Evolutionary conservation across 2,888 invertebrate genomes (phyloP).

Genomic region (Lepidocyrtinus sp.): DNA sequence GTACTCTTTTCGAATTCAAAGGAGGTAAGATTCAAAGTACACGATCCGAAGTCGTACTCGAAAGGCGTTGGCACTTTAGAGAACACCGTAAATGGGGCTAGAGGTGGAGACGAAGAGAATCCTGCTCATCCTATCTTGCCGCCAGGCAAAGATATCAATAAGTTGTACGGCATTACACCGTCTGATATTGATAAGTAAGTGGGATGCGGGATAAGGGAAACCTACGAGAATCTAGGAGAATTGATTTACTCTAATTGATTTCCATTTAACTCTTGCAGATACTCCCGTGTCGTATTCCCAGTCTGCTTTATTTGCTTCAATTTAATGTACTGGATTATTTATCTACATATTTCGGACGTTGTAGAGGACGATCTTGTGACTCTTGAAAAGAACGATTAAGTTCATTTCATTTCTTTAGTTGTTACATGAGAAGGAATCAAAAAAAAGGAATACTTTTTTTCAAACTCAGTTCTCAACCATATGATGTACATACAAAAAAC

Average conservation of each 20-base stretch:
- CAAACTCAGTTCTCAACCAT: constrained; percentile 1
- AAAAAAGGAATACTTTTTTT: not conserved
- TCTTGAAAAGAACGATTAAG: constrained; percentile 75
- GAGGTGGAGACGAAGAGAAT: constrained; percentile 78
- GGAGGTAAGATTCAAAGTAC: constrained; percentile 96
- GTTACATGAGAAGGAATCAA: constrained; percentile 15
- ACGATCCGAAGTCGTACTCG: constrained; percentile 94
- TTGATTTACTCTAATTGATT: not conserved
- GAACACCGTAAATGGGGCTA: constrained; percentile 87
- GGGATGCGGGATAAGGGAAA: not conserved
- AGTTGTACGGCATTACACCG: constrained; percentile 83
- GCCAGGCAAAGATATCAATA: constrained; percentile 93
- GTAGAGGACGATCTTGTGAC: constrained; percentile 94
- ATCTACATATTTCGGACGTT: constrained; percentile 95
- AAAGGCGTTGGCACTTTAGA: constrained; percentile 89
- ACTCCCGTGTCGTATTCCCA: constrained; percentile 98
- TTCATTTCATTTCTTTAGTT: constrained; percentile 28
- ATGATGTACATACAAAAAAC: constrained; percentile 9
- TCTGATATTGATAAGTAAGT: constrained; percentile 94
- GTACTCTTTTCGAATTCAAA: constrained; percentile 73
- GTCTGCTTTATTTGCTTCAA: constrained; percentile 99
- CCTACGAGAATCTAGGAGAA: not conserved
- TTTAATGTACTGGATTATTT: constrained; percentile 98
- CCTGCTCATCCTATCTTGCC: constrained; percentile 78
- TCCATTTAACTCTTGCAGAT: constrained; percentile 72